Percentiles rank a stretch among this genome's conserved stretches.
Conservation (phyloP, 2,113 vertebrate genomes). For the Dicerorhinus sumatrensis region DNA sequence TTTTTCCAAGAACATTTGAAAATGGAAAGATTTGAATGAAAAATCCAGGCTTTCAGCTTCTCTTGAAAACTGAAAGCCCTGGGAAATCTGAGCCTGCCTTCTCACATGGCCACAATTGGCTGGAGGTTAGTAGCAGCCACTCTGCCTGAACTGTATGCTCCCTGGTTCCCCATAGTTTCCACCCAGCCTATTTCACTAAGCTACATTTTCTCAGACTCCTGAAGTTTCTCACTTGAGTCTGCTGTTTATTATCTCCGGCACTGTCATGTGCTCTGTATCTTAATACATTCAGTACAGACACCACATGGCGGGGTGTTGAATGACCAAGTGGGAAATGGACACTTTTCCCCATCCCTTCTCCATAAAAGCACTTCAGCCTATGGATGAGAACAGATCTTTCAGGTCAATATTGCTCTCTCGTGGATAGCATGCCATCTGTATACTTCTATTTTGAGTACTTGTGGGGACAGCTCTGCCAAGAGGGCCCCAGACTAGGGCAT, state of each 20-base stretch:
- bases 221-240: not conserved
- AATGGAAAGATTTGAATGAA: not conserved
- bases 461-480: not conserved
- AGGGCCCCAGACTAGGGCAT: not conserved
- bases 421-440: not conserved
- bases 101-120: accelerated
- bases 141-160: not conserved
- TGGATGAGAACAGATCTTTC: not conserved
- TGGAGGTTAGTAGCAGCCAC: accelerated
- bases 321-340: not conserved
- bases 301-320: accelerated
- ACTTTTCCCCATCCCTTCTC: not conserved
- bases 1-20: not conserved
- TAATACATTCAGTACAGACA: accelerated
- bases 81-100: too few species aligned
- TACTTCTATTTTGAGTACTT: not conserved
- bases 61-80: accelerated
- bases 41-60: not conserved
- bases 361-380: not conserved
- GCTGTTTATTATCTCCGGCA: not conserved
- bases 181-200: too few species aligned
- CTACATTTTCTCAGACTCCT: not conserved
- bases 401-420: not conserved
- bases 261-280: too few species aligned
- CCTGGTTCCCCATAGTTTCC: not conserved